Evolutionary conservation across 2,797 vertebrate species (phyloP).

Genomic region (Podargus strigoides): DNA sequence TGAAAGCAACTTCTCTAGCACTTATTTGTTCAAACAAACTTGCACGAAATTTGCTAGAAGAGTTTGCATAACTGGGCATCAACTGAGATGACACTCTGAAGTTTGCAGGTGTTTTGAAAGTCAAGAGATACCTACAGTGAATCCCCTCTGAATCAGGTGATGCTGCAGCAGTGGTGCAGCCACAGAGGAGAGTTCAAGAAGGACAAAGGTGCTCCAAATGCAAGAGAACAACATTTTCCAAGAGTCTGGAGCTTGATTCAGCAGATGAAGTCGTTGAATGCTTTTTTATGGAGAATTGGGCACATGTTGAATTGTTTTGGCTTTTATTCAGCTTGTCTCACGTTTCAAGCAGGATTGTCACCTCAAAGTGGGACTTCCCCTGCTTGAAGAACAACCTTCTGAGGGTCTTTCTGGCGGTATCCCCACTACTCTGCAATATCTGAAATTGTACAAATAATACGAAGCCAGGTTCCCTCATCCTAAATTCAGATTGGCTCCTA

Average conservation of each 20-base stretch:
- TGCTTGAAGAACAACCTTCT: not conserved
- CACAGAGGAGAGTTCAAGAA: not conserved
- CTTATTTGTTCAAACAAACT: not conserved
- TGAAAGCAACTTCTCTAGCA: not conserved
- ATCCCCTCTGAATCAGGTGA: not conserved
- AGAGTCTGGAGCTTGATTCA: not conserved
- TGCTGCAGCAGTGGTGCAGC: not conserved
- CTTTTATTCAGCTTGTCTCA: not conserved
- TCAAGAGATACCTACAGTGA: not conserved
- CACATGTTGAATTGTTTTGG: not conserved
- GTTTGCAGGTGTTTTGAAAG: not conserved
- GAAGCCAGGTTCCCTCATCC: not conserved
- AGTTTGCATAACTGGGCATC: not conserved
- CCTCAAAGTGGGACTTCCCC: not conserved
- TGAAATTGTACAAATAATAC: fast-evolving
- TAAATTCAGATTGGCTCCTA: not conserved
- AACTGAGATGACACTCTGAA: too few relatives aligned
- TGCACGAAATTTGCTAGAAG: not conserved
- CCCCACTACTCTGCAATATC: not conserved
- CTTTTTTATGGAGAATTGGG: not conserved
- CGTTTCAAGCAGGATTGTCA: not conserved
- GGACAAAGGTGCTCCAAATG: not conserved
- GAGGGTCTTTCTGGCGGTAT: not conserved
- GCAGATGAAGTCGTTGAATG: not conserved
- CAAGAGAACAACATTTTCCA: not conserved